These are phyloP conservation scores for Paralichthys olivaceus DNA, from an alignment of 2,113 vertebrate genomes.

Conservation along the genomic window DNA sequence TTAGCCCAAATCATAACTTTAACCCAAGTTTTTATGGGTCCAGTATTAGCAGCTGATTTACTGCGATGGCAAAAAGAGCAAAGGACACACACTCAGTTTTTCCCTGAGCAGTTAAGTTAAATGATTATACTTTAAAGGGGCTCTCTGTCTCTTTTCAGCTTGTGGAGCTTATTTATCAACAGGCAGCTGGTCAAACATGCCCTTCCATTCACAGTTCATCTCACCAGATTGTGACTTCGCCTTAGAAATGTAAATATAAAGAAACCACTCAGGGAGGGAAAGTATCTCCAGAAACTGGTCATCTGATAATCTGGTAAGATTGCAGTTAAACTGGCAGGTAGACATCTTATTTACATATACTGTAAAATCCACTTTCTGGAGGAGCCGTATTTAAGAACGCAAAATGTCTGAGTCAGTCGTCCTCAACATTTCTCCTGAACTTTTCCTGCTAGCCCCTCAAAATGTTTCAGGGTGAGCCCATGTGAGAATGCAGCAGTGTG, in stretches of 20 bases:
- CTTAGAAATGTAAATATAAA: constrained; percentile 19
- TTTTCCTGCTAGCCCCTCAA: too few species aligned
- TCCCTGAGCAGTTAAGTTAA: not conserved
- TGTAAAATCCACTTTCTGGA: not conserved
- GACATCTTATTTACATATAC: not conserved
- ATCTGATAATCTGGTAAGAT: not conserved
- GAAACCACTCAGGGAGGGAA: constrained; percentile 3
- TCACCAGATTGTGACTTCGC: constrained; percentile 28
- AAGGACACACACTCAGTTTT: not conserved
- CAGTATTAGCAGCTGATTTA: constrained; percentile 3
- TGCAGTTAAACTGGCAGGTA: not conserved
- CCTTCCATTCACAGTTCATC: constrained; percentile 24
- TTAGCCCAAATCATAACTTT: not conserved
- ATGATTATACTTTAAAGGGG: not conserved
- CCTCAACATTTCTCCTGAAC: too few species aligned
- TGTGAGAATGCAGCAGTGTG: too few species aligned
- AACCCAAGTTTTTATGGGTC: not conserved
- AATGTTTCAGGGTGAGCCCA: too few species aligned
- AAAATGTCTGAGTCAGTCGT: not conserved
- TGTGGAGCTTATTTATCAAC: constrained; percentile 28
- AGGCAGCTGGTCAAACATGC: constrained; percentile 59
- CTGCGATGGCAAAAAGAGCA: not conserved
- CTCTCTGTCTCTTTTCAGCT: constrained; percentile 1
- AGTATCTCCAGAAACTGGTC: not conserved
- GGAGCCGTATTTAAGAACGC: not conserved